Percentiles rank a stretch among this genome's conserved stretches.
Conservation (phyloP, 1,140 invertebrate genomes). For the Hylaeus anthracinus region DNA sequence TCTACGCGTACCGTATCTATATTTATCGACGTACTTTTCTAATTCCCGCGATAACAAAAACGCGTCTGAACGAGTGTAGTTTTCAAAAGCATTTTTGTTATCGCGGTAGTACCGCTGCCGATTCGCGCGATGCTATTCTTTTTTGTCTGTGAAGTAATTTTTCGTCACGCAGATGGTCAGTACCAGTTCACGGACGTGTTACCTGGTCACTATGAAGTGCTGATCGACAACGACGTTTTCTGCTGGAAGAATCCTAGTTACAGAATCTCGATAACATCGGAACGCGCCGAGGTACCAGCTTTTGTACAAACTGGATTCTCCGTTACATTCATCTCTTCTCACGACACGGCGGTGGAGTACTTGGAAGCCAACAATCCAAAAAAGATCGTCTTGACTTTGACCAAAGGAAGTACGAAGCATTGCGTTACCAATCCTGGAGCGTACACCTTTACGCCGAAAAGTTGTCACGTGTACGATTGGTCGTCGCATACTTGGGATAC, state of each 20-base stretch:
- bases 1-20: not conserved
- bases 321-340: constrained; percentile 85
- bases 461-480: constrained; percentile 90
- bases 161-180: constrained; percentile 83
- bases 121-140: constrained; percentile 26
- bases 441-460: constrained; percentile 89
- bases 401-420: constrained; percentile 82
- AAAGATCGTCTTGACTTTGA: constrained; percentile 73
- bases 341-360: constrained; percentile 83
- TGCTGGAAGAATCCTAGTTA: constrained; percentile 88
- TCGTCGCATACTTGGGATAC: constrained; percentile 79
- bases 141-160: constrained; percentile 64
- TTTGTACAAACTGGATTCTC: constrained; percentile 90
- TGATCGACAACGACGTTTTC: constrained; percentile 84
- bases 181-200: constrained; percentile 90
- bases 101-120: constrained; percentile 9
- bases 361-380: constrained; percentile 64
- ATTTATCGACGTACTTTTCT: not conserved
- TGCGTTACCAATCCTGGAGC: constrained; percentile 86
- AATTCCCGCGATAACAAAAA: constrained; percentile 48
- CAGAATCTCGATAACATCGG: constrained; percentile 85
- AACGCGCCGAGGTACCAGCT: constrained; percentile 84
- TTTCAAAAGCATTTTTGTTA: constrained; percentile 31
- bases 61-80: not conserved
- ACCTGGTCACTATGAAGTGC: constrained; percentile 90